Base-by-base conservation (phyloP, 2,888 invertebrate genomes). In the Latrodectus hesperus region DNA sequence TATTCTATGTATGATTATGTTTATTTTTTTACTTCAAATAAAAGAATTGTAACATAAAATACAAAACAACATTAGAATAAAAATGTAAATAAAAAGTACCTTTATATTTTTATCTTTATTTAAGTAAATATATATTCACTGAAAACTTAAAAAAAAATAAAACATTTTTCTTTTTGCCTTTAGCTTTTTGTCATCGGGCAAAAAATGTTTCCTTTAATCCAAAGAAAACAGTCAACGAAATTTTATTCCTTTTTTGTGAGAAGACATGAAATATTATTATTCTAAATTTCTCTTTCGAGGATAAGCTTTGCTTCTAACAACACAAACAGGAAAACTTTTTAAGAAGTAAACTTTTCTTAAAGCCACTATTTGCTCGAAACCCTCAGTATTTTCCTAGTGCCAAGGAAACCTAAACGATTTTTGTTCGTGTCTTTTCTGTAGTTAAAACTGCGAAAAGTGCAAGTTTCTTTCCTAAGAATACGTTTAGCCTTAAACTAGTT, bases 201-300 rank as follows among this genome's bases (percentile, higher is more conserved):
- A 68, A 77, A 77, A 60, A 60, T 60, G 60, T 68, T 68, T 77
- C 77, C 53, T 68, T 77, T 77, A 68, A 77, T 17, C 67, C 77
- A 77, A 77, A 77, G 77, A 77, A 77, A 77, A 77, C 77, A 77
- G 65, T 77, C 68, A 53, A 77, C 53, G 52, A 68, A 68, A 77
- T 52, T 77, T 77, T 77, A 77, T 77, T 77, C 77, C 77, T 52
- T 77, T 77, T 77, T 68, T 77, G n/a, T 16, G 52, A 26, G 51
- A 76, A 49, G 68, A 77, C 77, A 77, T 77, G 77, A 77, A 77
- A 77, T 77, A 77, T 77, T 77, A 77, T 77, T 77, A 77, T 77
- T 77, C 77, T 52, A 77, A 77, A 77, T 77, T 77, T 77, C 68
- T 53, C 67, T 77, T 71, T 51, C 22, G 38, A 16, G 77, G 77